Evolutionary conservation across 2,888 invertebrate species (phyloP), one percentile per base, ranked within the genome.

Genomic region (Leucophenga maculata): DNA sequence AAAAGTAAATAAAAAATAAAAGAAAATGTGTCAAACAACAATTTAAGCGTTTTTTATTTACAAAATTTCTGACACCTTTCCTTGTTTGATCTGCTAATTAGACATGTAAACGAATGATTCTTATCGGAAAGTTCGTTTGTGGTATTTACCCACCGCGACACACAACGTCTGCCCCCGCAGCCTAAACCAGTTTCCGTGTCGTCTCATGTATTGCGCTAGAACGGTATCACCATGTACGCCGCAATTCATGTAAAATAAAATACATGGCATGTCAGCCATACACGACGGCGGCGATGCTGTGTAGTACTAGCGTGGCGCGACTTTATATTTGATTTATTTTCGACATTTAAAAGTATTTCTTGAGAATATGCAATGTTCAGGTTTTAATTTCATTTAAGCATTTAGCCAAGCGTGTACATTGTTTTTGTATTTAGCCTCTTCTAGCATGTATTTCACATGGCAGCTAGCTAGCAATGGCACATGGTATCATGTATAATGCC

Each of bases 381-480:
- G 2, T 2, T 31, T 31, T n/a, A 57, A 26, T n/a, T 57, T 26
- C 4, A 57, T 26, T 57, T 31, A 31, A 31, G 14, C 9, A 9
- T 57, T 14, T 31, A 16, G 32, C 31, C 31, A 31, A 26, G 14
- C 60, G 39, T 60, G 60, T 60, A 60, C 6, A 8, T 39, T 18
- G n/a, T n/a, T 59, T n/a, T 59, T 18, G 18, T 16, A 8, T 11
- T 11, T 39, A 8, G 11, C 39, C 8, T 6, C 39, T 39, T 39
- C 3, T 8, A 32, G 8, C 32, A 32, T 65, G 65, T 52, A 31
- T 16, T 14, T 20, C 54, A 66, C 66, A 66, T 66, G 66, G 44
- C 22, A 20, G 22, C 11, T n/a, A 18, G 55, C 32, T 39, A 44
- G n/a, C n/a, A n/a, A n/a, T n/a, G n/a, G n/a, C n/a, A 11, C 66